phyloP scores from a whole-genome alignment of 2,113 vertebrate genomes.

The Eurystomus gularis region DNA sequence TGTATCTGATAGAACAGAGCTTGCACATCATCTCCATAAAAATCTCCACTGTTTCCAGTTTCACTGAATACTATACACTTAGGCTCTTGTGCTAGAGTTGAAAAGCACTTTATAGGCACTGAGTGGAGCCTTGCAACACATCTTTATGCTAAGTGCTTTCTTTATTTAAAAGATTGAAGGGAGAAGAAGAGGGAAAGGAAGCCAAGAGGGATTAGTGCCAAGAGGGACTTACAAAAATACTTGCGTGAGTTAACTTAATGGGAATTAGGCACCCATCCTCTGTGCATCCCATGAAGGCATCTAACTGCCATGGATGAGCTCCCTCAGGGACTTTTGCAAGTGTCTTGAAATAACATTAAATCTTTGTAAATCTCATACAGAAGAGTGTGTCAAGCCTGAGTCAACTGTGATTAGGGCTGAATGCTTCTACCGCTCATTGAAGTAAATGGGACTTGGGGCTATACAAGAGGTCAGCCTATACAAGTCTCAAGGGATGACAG shows the following conservation, averaged over 20 bases:
- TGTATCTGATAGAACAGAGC: background rate
- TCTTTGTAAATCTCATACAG: background rate
- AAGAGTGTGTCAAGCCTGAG: background rate
- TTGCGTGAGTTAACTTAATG: background rate
- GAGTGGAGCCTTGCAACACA: constrained; percentile 3
- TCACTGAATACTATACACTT: background rate
- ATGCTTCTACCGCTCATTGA: background rate
- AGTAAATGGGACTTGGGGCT: background rate
- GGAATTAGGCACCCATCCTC: constrained; percentile 7
- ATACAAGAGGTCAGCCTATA: background rate
- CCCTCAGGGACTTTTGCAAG: background rate
- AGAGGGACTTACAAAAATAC: constrained; percentile 21
- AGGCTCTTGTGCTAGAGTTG: background rate
- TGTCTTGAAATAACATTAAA: background rate
- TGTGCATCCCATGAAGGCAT: background rate
- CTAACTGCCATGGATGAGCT: background rate
- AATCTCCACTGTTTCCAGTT: background rate
- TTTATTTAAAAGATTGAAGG: constrained; percentile 41
- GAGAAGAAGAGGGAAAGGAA: background rate
- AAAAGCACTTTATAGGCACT: constrained; percentile 44
- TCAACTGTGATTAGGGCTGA: background rate
- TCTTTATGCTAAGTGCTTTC: constrained; percentile 23
- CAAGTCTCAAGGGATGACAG: background rate
- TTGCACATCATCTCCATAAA: background rate
- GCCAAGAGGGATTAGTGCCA: constrained; percentile 24